Conservation (phyloP, 2,888 invertebrate genomes). For the Synergus laeviventris region DNA sequence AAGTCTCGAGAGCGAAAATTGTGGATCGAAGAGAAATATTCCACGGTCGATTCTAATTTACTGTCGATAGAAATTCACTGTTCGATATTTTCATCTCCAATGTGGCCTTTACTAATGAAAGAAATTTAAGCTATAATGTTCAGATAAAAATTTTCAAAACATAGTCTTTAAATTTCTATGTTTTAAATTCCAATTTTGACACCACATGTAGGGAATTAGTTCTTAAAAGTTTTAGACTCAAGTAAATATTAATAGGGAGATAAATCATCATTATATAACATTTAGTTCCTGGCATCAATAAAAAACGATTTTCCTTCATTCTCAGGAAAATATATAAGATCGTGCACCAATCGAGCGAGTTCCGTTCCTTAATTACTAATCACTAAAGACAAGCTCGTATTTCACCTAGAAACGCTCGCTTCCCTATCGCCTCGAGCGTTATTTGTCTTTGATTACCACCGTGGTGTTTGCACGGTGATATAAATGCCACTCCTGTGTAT, state of each 20-base stretch:
- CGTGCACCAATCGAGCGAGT: slow-evolving; percentile 20
- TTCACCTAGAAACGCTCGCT: slow-evolving; percentile 54
- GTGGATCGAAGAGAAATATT: slow-evolving; percentile 61
- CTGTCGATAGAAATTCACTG: slow-evolving; percentile 66
- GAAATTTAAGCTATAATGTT: background rate
- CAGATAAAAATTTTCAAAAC: background rate
- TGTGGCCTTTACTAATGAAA: background rate
- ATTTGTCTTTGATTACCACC: slow-evolving; percentile 67
- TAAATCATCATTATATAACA: background rate
- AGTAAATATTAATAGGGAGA: background rate
- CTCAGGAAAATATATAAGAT: background rate
- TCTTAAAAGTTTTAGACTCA: too few species aligned
- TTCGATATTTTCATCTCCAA: slow-evolving; percentile 27
- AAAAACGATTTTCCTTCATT: background rate
- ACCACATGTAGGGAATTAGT: too few species aligned
- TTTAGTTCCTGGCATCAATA: background rate
- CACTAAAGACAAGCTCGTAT: slow-evolving; percentile 61
- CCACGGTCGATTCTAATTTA: slow-evolving; percentile 69
- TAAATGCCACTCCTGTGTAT: slow-evolving; percentile 51
- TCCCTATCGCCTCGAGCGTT: slow-evolving; percentile 57
- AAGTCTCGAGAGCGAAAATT: slow-evolving; percentile 56
- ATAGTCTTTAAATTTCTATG: background rate
- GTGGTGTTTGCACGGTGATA: slow-evolving; percentile 58
- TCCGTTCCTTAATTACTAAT: slow-evolving; percentile 61
- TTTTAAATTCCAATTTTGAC: background rate